Evolutionary conservation across 1,140 invertebrate genomes (phyloP), one percentile per base, ranked within the genome.

Genomic region (Mamestra configurata): DNA sequence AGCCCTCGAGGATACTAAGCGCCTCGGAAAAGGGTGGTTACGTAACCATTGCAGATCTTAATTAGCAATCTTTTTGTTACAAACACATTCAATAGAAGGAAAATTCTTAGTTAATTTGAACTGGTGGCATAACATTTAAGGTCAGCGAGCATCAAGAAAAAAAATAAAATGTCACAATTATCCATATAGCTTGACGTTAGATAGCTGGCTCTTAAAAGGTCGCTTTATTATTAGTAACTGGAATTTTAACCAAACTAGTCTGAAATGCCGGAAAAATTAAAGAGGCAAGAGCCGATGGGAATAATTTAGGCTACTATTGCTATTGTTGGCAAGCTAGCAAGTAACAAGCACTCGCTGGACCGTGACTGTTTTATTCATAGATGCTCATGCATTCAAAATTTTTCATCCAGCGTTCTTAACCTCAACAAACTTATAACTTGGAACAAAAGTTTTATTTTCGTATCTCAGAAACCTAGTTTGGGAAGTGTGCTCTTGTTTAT

Each of bases 21-120:
- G 11, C 51, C 68, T 72, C 22, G 57, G 57, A 79, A 76, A 64
- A 78, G 75, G 79, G 51, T 71, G 46, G 49, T 76, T 79, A 71
- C 53, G 61, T 79, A 70, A 72, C 59, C 37, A 70, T 77, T 79
- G 55, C 68, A 49, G 22, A 43, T 40, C 57, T 64, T 64, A 76
- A 76, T 76, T 49, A 61, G 43, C 40, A 11, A 76, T 51, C 22
- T 61, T 64, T 20, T 61, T 76, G 40, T 61, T 4, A 49, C 22
- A n/a, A 70, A n/a, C 40, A 15, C 40, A 70, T 46, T 76, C 24
- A 49, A 49, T 76, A 49, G 53, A 64, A 64, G 57, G 46, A 35
- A 64, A 75, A 31, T 22, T 61, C 57, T 64, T 13, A 64, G 31
- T 64, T 49, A 24, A 61, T 43, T 22, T 13, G n/a, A 11, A 15